Conservation (phyloP, 2,113 vertebrate genomes). For the Mystacornis crossleyi region DNA sequence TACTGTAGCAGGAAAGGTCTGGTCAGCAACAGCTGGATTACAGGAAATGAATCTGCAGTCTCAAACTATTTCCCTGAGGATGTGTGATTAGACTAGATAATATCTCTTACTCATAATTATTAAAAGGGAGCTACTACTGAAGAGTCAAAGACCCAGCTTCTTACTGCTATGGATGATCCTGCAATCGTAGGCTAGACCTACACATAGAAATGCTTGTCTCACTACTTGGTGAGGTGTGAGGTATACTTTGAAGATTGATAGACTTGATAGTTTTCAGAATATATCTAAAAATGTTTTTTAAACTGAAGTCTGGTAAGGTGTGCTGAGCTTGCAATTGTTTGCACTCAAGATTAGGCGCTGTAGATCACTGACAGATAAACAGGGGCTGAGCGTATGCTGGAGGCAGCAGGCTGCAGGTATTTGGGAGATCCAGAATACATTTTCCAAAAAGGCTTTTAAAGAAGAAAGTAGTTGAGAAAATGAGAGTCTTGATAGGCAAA, state of each 20-base stretch:
- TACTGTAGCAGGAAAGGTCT: background rate
- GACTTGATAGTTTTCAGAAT: background rate
- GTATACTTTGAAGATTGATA: background rate
- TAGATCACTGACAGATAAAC: background rate
- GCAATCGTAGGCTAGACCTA: background rate
- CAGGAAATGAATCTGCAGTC: background rate
- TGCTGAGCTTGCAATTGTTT: background rate
- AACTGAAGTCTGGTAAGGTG: background rate
- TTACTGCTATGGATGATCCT: background rate
- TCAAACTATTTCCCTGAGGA: background rate
- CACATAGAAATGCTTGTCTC: background rate
- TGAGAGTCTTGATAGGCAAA: background rate
- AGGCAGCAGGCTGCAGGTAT: background rate
- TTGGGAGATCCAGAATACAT: background rate
- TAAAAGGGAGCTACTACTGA: background rate
- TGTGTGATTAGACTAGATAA: background rate
- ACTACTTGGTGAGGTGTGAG: background rate
- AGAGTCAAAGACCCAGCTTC: background rate
- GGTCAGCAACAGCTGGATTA: background rate
- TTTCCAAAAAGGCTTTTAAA: background rate
- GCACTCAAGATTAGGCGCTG: background rate
- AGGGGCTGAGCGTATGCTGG: background rate
- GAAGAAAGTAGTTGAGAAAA: background rate
- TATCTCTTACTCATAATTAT: background rate
- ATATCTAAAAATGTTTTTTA: background rate